A percentile compares a stretch with the other conserved stretches of the same genome.
These are phyloP conservation scores for Rhinogobio ventralis DNA, from an alignment of 2,797 vertebrate genomes.

Conservation along the genomic window DNA sequence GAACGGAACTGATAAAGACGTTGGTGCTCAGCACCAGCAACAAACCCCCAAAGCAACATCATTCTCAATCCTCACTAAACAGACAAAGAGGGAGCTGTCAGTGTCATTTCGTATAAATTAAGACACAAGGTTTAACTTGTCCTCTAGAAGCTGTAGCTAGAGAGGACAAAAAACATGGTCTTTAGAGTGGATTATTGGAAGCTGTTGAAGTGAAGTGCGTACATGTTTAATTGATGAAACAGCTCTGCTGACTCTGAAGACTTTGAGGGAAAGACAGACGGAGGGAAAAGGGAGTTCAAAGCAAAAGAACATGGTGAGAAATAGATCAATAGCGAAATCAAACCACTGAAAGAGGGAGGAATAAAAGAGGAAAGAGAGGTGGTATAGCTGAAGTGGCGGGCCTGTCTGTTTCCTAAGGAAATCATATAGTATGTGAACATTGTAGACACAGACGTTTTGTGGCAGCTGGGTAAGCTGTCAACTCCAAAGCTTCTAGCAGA, in stretches of 20 bases:
- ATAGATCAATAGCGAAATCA: not conserved
- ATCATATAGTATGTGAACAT: conserved; percentile 1
- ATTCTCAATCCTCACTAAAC: not conserved
- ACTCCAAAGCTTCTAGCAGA: conserved; percentile 5
- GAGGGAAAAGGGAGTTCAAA: not conserved
- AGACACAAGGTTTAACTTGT: conserved; percentile 9
- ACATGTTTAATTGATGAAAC: conserved; percentile 43
- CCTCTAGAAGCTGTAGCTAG: not conserved
- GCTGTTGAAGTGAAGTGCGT: conserved; percentile 37
- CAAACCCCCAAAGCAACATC: not conserved
- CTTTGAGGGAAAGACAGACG: conserved; percentile 19
- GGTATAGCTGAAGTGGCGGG: not conserved
- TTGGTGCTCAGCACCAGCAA: not conserved
- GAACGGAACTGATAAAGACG: not conserved
- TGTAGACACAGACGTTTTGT: not conserved
- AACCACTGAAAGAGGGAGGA: not conserved
- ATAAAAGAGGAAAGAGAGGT: conserved; percentile 1
- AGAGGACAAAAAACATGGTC: conserved; percentile 1
- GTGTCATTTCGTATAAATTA: conserved; percentile 18
- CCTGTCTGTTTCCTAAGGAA: not conserved
- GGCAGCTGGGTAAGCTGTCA: not conserved
- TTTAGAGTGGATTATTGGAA: conserved; percentile 28
- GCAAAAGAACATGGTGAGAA: not conserved
- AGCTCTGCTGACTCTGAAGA: conserved; percentile 23
- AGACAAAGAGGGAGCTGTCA: conserved; percentile 6